Base-by-base conservation (phyloP, 2,888 invertebrate species). In the Athetis lepigone region DNA sequence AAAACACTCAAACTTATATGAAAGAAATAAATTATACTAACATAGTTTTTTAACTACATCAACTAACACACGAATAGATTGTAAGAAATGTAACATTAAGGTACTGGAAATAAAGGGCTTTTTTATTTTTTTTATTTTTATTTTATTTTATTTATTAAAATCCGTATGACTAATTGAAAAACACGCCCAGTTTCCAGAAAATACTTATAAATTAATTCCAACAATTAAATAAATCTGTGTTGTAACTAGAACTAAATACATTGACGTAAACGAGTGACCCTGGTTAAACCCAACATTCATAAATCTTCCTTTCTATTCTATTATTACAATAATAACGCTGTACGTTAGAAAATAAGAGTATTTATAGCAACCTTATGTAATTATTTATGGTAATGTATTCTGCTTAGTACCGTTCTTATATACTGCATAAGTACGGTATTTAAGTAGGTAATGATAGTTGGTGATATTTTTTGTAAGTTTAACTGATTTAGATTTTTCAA, bases 221-320 rank as follows among this genome's bases (percentile, higher is more conserved):
- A 18, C 21, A 66, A 68, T 68, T 70, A 56, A 56, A 66, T 60
- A 59, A 66, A 68, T 60, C 37, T 47, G 54, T 47, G 54, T 18
- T 23, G 29, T 57, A 21, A 51, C 42, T 55, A 55, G 56, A 64
- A 69, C 43, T 63, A 62, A 56, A 70, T 64, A 43, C 58, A 73
- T 60, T 86, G 87, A 88, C 86, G 87, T 72, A 86, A 75, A 79
- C 59, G 40, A 43, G 67, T 79, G 81, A 76, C 80, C 77, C 70
- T 81, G 88, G 87, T 79, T 83, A 84, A 80, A 79, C 84, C 86
- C 80, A 80, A 76, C 61, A 72, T 59, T 67, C 57, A 77, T 77
- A 77, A 71, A 69, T 73, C 72, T 70, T 77, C 81, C 79, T 78
- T 79, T 81, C 81, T 79, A 74, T 68, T 77, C 45, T 27, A 55